Conservation (phyloP, 2,888 invertebrate genomes). For the Acanthacorydalis orientalis region DNA sequence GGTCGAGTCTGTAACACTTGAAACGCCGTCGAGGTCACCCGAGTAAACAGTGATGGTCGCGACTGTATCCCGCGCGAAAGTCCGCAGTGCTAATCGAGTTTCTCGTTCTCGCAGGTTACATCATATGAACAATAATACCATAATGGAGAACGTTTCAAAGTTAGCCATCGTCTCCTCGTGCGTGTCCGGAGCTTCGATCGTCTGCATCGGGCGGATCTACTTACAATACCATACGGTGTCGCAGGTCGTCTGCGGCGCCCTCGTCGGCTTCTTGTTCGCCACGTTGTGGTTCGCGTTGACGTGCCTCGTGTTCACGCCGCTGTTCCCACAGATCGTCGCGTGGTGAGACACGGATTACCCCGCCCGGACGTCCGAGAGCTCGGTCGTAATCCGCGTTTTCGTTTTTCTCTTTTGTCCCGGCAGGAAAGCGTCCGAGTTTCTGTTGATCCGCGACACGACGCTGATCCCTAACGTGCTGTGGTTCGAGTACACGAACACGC, state of each 20-base stretch:
- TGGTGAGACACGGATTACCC: too few species aligned
- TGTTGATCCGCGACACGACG: constrained; percentile 75
- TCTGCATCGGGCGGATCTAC: constrained; percentile 61
- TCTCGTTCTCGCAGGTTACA: constrained; percentile 42
- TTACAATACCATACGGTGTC: constrained; percentile 68
- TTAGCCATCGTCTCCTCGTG: constrained; percentile 45
- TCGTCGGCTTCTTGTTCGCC: constrained; percentile 58
- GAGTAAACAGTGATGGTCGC: too few species aligned
- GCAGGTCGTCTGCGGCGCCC: constrained; percentile 66
- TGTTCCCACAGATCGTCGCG: constrained; percentile 69
- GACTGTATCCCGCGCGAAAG: too few species aligned
- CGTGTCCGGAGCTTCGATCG: constrained; percentile 37
- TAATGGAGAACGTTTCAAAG: constrained; percentile 59
- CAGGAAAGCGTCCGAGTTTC: constrained; percentile 72
- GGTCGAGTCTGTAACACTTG: too few species aligned
- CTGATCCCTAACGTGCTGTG: constrained; percentile 82
- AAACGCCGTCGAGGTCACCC: too few species aligned
- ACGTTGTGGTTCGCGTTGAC: constrained; percentile 68
- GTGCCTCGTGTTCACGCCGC: constrained; percentile 63
- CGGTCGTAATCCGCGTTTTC: too few species aligned
- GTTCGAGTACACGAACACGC: constrained; percentile 82
- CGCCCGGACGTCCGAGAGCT: too few species aligned
- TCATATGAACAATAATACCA: constrained; percentile 63
- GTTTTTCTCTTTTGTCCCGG: too few species aligned
- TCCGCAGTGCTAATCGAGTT: too few species aligned